phyloP scores from a whole-genome alignment of 2,888 invertebrate species.

The Autographa pulchrina region DNA sequence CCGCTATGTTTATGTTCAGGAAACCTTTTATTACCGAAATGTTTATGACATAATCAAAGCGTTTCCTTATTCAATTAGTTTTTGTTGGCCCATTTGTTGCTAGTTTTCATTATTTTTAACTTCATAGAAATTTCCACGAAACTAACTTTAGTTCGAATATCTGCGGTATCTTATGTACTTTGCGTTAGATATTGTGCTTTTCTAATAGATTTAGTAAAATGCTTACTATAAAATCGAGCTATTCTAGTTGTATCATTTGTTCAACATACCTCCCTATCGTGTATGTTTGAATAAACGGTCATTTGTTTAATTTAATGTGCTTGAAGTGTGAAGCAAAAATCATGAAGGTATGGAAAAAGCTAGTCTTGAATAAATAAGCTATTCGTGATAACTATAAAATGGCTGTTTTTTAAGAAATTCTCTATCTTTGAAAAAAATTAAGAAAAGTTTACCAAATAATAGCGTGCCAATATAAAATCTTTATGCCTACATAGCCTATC shows the following conservation, averaged over 20 bases:
- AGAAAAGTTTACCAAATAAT: constrained; percentile 17
- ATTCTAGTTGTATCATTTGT: no score
- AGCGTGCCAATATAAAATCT: constrained; percentile 38
- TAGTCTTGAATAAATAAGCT: background rate
- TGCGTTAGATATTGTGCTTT: no score
- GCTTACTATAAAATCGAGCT: no score
- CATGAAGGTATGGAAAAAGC: no score
- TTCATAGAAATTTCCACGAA: no score
- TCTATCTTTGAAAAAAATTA: constrained; percentile 2
- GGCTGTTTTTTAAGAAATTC: background rate
- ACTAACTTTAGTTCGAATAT: no score
- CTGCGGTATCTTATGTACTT: no score
- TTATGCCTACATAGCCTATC: constrained; percentile 22
- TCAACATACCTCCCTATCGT: no score
- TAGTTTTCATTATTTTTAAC: background rate
- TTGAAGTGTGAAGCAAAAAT: no score
- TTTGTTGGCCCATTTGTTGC: constrained; percentile 2
- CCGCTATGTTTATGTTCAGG: constrained; percentile 45
- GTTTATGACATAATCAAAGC: constrained; percentile 40
- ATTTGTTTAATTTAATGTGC: no score
- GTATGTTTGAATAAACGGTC: no score
- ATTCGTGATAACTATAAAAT: background rate
- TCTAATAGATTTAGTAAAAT: no score
- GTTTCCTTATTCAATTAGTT: constrained; percentile 42
- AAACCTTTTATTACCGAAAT: constrained; percentile 40